Evolutionary conservation across 1,140 invertebrate species (phyloP), one percentile per base, ranked within the genome.

Genomic region (Ruditapes philippinarum): DNA sequence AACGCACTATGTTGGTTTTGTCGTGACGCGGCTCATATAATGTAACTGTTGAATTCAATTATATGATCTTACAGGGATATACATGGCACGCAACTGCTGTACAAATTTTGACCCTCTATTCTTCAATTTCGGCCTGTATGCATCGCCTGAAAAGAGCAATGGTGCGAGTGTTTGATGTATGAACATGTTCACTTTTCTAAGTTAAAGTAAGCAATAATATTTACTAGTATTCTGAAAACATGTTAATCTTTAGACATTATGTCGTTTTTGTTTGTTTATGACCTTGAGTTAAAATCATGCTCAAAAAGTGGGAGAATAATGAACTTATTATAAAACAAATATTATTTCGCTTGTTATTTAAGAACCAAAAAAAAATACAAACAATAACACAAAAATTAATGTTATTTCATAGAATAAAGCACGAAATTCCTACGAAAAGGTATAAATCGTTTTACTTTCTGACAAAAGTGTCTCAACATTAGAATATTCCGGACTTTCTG

Each of bases 121-220:
- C 38, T 40, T 38, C 33, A 74, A 22, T 28, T 74, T 74, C n/a
- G 70, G 70, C n/a, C n/a, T 49, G 42, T 74, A 74, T 74, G 70
- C 70, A 74, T 40, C 70, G 12, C 38, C 42, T 74, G 65, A 17
- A 70, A n/a, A n/a, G n/a, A n/a, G n/a, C n/a, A n/a, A n/a, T n/a
- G n/a, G n/a, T n/a, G n/a, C n/a, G n/a, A n/a, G n/a, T n/a, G n/a
- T n/a, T n/a, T n/a, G n/a, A n/a, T n/a, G n/a, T n/a, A n/a, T n/a
- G n/a, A n/a, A n/a, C n/a, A n/a, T n/a, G n/a, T n/a, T n/a, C n/a
- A n/a, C n/a, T n/a, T n/a, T n/a, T n/a, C n/a, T n/a, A n/a, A n/a
- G n/a, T n/a, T n/a, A n/a, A n/a, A n/a, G n/a, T n/a, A n/a, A n/a
- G n/a, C n/a, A n/a, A n/a, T n/a, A n/a, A n/a, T n/a, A n/a, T n/a